Conservation (phyloP, 2,113 vertebrate genomes). For the Forbesichthys agassizii region DNA sequence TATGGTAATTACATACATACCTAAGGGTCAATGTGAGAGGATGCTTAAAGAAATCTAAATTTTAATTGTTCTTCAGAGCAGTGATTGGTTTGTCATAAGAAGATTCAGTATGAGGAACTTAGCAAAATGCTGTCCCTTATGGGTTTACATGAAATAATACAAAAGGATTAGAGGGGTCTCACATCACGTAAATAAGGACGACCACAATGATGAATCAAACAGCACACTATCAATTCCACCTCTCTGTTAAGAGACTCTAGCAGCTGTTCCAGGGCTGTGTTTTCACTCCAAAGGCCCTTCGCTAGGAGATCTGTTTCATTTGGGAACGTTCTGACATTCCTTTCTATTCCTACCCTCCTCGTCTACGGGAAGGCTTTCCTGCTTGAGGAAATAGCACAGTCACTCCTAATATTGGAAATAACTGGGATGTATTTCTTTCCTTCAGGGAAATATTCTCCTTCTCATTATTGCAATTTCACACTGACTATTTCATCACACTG, state of each 20-base stretch:
- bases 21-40: too few species aligned
- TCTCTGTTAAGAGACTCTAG: constrained; percentile 6
- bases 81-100: not conserved
- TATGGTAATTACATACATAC: too few species aligned
- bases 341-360: constrained; percentile 37
- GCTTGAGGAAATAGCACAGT: constrained; percentile 24
- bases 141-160: not conserved
- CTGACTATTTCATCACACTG: constrained; percentile 5
- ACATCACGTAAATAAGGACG: not conserved
- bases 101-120: not conserved
- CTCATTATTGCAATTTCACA: constrained; percentile 1
- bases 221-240: constrained; percentile 7
- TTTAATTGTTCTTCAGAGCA: too few species aligned
- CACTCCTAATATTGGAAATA: constrained; percentile 20
- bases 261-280: constrained; percentile 31
- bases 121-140: not conserved
- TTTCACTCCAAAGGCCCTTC: constrained; percentile 16
- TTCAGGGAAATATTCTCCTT: not conserved
- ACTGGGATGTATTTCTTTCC: constrained; percentile 22
- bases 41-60: too few species aligned
- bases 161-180: not conserved
- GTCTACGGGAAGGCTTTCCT: constrained; percentile 35
- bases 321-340: constrained; percentile 66
- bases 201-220: constrained; percentile 28
- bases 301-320: constrained; percentile 55